Evolutionary conservation across 2,888 invertebrate species (phyloP), one percentile per base, ranked within the genome.

Genomic region (Desoria tigrina): DNA sequence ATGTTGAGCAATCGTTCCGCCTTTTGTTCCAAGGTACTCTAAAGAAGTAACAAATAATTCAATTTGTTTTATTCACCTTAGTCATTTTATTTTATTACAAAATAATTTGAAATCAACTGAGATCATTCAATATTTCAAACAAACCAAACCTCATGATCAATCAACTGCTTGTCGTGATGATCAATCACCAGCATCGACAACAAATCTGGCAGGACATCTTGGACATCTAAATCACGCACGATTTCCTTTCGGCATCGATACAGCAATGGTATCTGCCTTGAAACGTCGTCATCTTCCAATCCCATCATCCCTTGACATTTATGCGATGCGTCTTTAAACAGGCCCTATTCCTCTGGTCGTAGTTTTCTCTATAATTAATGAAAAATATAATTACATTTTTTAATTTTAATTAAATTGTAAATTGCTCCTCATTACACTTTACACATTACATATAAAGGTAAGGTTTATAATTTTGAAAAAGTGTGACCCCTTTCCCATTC

Each of bases 201-300:
- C 66, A 84, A 79, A 54, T 81, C 79, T 65, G 83, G 83, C n/a
- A 83, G 77, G 45, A 84, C 81, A 77, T 81, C 81, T 9, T 77
- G 78, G 9, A 84, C 82, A 65, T 84, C 83, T 68, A 84, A 77
- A 77, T 84, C 84, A 42, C 79, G 77, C 58, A 83, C 79, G 68
- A 84, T 82, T 39, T 80, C 82, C 54, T 81, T 79, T 76, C 60
- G 64, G 27, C 26, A 66, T 37, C 45, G 59, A 2, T 53, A 26
- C 21, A 69, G 24, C 37, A 50, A 9, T 16, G 9, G 21, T n/a
- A 61, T 23, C 27, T 68, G 64, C 24, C 68, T 28, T 21, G 50
- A 62, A 18, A 66, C 37, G 58, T 64, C 61, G 28, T 62, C 54
- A 24, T 59, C 66, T 1, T 42, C 66, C 14, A 32, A 11, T 7